These are phyloP conservation scores for Drosophila baimaii DNA, from an alignment of 1,140 invertebrate genomes.

Conservation along the genomic window DNA sequence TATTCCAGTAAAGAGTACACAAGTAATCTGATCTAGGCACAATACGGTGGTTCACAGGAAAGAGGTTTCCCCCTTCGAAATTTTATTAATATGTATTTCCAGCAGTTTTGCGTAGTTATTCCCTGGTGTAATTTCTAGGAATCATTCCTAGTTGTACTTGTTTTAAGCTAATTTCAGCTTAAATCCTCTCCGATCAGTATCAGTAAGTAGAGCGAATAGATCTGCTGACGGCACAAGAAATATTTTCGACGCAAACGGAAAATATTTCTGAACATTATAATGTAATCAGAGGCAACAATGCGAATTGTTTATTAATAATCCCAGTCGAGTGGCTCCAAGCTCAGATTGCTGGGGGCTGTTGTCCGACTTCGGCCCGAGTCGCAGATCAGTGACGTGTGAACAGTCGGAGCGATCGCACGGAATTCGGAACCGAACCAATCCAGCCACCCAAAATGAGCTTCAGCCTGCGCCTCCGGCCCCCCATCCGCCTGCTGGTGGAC, in stretches of 20 bases:
- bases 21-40: too few species aligned
- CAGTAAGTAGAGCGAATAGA: background rate
- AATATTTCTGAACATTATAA: conserved; percentile 29
- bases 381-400: conserved; percentile 51
- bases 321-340: conserved; percentile 11
- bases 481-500: conserved; percentile 47
- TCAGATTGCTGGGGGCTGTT: conserved; percentile 36
- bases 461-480: conserved; percentile 13
- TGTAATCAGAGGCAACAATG: conserved; percentile 9
- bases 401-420: conserved; percentile 36
- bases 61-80: too few species aligned
- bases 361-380: conserved; percentile 10
- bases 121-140: too few species aligned
- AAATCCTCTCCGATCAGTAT: background rate
- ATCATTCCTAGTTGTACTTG: too few species aligned
- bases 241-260: conserved; percentile 1
- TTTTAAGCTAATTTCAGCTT: background rate
- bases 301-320: conserved; percentile 48
- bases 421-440: conserved; percentile 2
- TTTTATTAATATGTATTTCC: too few species aligned
- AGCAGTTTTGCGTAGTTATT: too few species aligned
- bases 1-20: too few species aligned
- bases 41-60: too few species aligned
- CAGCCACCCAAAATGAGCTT: conserved; percentile 44
- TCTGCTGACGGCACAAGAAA: background rate